Evolutionary conservation across 2,888 invertebrate species (phyloP).

Genomic region (Leptinotarsa juncta): DNA sequence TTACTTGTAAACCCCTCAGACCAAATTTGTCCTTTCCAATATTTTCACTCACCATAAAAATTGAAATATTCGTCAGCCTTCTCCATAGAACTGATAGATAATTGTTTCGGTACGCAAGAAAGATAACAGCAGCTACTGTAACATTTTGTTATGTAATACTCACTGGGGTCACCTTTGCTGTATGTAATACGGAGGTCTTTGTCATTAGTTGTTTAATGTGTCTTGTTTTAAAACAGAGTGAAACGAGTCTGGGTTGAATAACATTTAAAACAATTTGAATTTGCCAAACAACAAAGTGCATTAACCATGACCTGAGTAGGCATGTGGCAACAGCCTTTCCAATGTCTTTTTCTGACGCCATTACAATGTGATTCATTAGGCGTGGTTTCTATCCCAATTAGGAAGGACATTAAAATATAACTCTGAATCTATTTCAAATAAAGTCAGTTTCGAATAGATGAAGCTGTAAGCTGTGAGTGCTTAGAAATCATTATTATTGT

Average conservation of each 20-base stretch:
- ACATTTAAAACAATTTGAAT: slow-evolving; percentile 5
- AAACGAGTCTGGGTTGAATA: slow-evolving; percentile 14
- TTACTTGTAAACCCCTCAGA: too few relatives aligned
- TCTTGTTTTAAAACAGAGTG: neutral
- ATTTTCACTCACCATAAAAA: too few relatives aligned
- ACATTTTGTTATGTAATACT: too few relatives aligned
- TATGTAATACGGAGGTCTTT: neutral
- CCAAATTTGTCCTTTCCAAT: too few relatives aligned
- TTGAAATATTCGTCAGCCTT: too few relatives aligned
- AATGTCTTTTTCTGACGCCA: neutral
- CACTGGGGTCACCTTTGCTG: neutral
- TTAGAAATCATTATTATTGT: too few relatives aligned
- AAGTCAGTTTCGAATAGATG: too few relatives aligned
- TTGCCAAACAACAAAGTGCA: slow-evolving; percentile 12
- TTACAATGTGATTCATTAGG: neutral
- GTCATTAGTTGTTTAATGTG: neutral
- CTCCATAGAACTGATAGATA: too few relatives aligned
- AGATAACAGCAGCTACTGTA: too few relatives aligned
- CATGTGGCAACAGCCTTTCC: slow-evolving; percentile 2
- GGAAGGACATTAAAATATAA: neutral
- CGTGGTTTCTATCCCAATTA: neutral
- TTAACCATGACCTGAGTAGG: slow-evolving; percentile 5
- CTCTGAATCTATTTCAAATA: too few relatives aligned
- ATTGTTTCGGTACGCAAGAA: too few relatives aligned
- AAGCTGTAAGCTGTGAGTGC: too few relatives aligned